Evolutionary conservation across 2,113 vertebrate genomes (phyloP).

Genomic region (Alces alces): DNA sequence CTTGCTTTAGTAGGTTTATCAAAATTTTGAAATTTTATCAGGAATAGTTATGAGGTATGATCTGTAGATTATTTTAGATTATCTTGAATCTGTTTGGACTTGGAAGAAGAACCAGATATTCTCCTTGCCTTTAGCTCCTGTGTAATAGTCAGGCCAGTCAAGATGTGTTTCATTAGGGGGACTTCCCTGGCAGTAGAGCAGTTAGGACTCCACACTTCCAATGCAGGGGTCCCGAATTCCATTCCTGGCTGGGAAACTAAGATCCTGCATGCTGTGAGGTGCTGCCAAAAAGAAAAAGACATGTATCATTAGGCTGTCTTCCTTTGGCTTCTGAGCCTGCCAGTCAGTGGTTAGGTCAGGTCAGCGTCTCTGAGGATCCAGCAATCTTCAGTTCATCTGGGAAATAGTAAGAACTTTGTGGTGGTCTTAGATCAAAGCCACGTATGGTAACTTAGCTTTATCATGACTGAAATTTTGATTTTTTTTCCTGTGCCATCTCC

Average conservation of each 20-base stretch:
- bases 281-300: not conserved
- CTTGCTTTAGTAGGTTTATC: not conserved
- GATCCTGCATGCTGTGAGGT: not conserved
- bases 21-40: not conserved
- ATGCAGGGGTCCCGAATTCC: not conserved
- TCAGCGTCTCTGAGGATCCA: not conserved
- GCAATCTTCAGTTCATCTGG: not conserved
- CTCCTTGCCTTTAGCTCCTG: not conserved
- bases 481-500: not conserved
- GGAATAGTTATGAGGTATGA: not conserved
- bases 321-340: not conserved
- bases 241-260: not conserved
- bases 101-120: not conserved
- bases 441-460: not conserved
- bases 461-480: not conserved
- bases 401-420: not conserved
- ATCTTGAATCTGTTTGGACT: not conserved
- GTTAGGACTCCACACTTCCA: not conserved
- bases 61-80: not conserved
- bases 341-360: not conserved
- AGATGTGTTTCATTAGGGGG: not conserved
- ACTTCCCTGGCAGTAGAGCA: not conserved
- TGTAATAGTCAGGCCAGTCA: not conserved
- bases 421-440: not conserved
- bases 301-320: not conserved